These are phyloP conservation scores for Blomia tropicalis DNA, from an alignment of 2,888 invertebrate species.

Conservation along the genomic window DNA sequence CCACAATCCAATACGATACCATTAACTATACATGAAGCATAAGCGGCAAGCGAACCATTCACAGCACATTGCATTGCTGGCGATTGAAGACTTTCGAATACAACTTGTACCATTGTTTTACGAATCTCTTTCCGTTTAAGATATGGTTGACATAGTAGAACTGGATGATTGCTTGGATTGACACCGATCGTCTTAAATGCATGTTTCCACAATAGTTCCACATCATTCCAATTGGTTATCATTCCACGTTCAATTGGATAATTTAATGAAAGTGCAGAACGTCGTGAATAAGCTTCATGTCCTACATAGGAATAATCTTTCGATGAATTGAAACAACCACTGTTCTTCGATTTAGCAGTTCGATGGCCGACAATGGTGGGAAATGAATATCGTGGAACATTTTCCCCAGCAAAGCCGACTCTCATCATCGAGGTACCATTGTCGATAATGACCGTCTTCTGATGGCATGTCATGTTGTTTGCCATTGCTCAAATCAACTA, in stretches of 20 bases:
- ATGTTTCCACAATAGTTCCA: constrained; percentile 98
- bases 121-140: constrained; percentile 87
- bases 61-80: constrained; percentile 85
- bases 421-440: not conserved
- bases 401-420: not conserved
- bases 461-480: too few relatives aligned
- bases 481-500: not conserved
- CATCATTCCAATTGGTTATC: constrained; percentile 95
- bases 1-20: constrained; percentile 89
- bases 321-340: constrained; percentile 2
- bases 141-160: constrained; percentile 77
- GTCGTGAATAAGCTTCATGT: constrained; percentile 43
- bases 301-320: constrained; percentile 38
- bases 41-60: constrained; percentile 55
- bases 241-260: constrained; percentile 94
- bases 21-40: constrained; percentile 88
- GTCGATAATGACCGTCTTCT: constrained; percentile 2
- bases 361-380: not conserved
- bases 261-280: constrained; percentile 84
- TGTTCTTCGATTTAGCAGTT: not conserved
- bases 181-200: constrained; percentile 94
- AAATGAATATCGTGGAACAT: not conserved
- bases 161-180: constrained; percentile 85
- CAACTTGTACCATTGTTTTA: constrained; percentile 69
- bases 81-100: constrained; percentile 72